Evolutionary conservation across 2,797 vertebrate species (phyloP).

Genomic region (Pagetopsis macropterus): DNA sequence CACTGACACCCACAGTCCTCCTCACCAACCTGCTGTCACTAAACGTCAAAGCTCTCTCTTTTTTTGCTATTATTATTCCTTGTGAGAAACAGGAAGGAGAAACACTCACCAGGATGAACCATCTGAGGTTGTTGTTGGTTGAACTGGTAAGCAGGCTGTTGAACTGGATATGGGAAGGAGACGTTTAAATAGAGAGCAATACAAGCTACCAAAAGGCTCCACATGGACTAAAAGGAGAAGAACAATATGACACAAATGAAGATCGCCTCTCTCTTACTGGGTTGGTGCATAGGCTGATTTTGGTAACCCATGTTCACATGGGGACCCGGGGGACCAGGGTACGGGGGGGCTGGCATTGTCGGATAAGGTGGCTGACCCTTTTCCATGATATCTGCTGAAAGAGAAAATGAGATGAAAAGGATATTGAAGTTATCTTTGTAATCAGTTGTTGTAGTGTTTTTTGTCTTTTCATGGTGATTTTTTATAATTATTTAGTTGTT

Average conservation of each 20-base stretch:
- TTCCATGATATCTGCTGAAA: constrained; percentile 46
- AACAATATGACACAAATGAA: neutral
- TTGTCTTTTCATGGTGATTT: too few species aligned
- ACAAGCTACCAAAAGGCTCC: neutral
- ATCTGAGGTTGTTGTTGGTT: neutral
- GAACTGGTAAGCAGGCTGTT: neutral
- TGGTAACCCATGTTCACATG: neutral
- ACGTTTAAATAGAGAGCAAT: neutral
- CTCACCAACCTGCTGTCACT: neutral
- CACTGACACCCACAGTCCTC: neutral
- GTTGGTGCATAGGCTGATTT: neutral
- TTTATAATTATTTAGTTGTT: too few species aligned
- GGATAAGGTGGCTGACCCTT: neutral
- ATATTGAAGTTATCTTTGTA: too few species aligned
- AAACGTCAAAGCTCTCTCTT: neutral
- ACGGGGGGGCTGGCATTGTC: constrained; percentile 30
- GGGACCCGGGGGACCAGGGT: constrained; percentile 37
- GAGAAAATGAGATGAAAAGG: neutral
- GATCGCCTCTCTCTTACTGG: constrained; percentile 33
- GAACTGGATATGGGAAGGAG: constrained; percentile 7
- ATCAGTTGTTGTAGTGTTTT: too few species aligned
- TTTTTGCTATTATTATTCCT: neutral
- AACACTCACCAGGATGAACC: constrained; percentile 12
- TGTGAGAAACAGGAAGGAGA: neutral
- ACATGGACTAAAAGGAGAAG: neutral